These are phyloP conservation scores for Apis cerana DNA, from an alignment of 1,140 invertebrate species.

Conservation along the genomic window DNA sequence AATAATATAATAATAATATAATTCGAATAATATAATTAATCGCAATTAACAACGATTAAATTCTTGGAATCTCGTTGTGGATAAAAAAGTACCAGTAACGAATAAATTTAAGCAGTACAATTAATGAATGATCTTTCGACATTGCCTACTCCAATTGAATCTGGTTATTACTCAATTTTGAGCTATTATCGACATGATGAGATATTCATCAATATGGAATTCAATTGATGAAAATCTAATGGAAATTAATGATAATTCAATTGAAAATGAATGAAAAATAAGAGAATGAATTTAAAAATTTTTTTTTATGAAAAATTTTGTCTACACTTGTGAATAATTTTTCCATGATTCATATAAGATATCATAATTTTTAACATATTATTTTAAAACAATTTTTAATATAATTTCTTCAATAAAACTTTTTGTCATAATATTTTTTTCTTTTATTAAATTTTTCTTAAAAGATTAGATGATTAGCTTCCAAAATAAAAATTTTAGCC, in stretches of 20 bases:
- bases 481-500: too few species aligned
- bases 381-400: too few species aligned
- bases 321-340: too few species aligned
- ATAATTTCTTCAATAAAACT: too few species aligned
- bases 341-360: too few species aligned
- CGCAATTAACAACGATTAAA: conserved; percentile 10
- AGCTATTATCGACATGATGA: not conserved
- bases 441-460: too few species aligned
- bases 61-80: not conserved
- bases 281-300: too few species aligned
- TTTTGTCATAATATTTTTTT: too few species aligned
- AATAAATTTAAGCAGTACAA: conserved; percentile 26
- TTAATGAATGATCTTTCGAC: conserved; percentile 14
- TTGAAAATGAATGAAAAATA: not conserved
- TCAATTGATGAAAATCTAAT: not conserved
- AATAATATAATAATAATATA: too few species aligned
- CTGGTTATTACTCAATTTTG: not conserved
- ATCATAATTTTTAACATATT: too few species aligned
- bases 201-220: not conserved
- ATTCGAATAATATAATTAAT: conserved; percentile 38
- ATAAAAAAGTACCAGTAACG: not conserved
- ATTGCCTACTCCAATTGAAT: conserved; percentile 22
- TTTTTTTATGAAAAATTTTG: too few species aligned
- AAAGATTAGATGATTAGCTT: too few species aligned
- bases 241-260: rapidly evolving